Conservation (phyloP, 2,113 vertebrate species). For the Gymnorhina tibicen region DNA sequence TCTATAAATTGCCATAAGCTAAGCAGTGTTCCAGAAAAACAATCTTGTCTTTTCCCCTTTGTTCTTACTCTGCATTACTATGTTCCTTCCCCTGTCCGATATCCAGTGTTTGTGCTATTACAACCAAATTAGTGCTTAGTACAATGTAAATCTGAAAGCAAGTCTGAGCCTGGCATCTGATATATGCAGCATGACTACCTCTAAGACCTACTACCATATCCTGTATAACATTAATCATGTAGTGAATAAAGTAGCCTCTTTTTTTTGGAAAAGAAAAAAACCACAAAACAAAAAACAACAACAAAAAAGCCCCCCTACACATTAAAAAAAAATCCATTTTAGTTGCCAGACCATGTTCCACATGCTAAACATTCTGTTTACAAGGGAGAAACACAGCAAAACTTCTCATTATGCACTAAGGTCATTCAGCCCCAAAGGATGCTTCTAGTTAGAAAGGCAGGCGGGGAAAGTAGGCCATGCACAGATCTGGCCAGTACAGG, state of each 20-base stretch:
- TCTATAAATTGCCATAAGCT: background rate
- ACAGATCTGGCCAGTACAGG: conserved; percentile 25
- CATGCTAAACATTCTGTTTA: conserved; percentile 22
- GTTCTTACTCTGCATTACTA: background rate
- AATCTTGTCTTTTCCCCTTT: background rate
- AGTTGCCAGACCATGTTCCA: background rate
- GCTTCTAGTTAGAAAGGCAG: conserved; percentile 46
- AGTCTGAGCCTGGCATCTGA: background rate
- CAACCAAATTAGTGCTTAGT: background rate
- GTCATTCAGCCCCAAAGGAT: conserved; percentile 44
- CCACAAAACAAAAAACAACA: background rate
- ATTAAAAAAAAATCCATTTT: background rate
- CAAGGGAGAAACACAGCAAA: conserved; percentile 18
- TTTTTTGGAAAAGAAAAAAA: background rate
- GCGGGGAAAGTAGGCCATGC: conserved; percentile 49
- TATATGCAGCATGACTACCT: background rate
- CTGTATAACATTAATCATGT: background rate
- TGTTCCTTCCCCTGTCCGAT: background rate
- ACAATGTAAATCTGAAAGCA: background rate
- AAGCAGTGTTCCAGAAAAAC: background rate
- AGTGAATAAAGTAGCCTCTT: background rate
- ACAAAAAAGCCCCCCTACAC: background rate
- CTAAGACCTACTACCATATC: background rate
- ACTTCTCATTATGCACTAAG: conserved; percentile 42
- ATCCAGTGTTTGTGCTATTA: background rate